phyloP scores from a whole-genome alignment of 2,797 vertebrate species.

The Picus viridis region DNA sequence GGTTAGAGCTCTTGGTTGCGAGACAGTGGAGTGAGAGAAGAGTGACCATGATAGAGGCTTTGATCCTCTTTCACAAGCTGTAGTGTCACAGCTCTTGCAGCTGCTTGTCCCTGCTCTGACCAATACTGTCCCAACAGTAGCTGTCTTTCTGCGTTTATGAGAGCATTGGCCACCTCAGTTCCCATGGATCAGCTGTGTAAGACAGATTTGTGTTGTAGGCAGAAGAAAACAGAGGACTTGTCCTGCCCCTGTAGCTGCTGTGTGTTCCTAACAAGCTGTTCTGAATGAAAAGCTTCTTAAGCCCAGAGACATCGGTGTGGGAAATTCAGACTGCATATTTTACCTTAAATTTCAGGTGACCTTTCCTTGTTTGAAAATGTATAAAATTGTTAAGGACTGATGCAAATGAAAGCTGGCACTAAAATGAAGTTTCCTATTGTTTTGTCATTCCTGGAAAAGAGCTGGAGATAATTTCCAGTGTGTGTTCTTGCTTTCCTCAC shows the following conservation, averaged over 20 bases:
- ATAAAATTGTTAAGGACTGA: background rate
- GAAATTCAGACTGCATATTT: background rate
- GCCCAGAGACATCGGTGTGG: background rate
- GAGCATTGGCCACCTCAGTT: background rate
- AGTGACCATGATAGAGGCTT: rapidly evolving
- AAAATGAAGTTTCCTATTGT: background rate
- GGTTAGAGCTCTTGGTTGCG: background rate
- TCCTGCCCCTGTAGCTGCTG: background rate
- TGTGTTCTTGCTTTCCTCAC: background rate
- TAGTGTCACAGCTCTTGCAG: background rate
- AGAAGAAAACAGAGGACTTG: background rate
- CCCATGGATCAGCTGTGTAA: background rate
- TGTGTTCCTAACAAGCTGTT: background rate
- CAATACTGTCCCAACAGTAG: background rate
- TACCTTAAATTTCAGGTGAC: background rate
- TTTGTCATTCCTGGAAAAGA: background rate
- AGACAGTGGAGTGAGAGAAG: background rate
- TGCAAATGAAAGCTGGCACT: background rate
- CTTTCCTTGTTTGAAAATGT: background rate
- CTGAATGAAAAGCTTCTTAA: background rate
- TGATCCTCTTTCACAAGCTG: background rate
- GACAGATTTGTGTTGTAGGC: background rate
- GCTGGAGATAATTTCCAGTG: background rate
- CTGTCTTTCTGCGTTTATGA: background rate
- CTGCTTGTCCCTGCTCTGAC: background rate